Evolutionary conservation across 2,888 invertebrate genomes (phyloP), one percentile per base, ranked within the genome.

Genomic region (Nasonia oneida): DNA sequence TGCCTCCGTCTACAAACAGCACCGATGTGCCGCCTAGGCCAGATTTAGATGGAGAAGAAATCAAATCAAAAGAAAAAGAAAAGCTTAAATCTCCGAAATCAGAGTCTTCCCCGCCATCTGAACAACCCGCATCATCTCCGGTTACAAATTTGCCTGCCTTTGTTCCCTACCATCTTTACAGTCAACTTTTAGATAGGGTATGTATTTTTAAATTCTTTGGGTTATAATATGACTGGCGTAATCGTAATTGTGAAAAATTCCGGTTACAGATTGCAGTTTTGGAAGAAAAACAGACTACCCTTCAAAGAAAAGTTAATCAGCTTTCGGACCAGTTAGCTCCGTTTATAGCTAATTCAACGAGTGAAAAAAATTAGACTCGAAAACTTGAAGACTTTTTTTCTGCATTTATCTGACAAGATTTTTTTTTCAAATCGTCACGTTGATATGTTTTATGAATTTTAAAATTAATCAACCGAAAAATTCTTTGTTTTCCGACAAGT

Each of bases 151-250:
- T 90, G 79, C 90, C 92, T 76, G 91, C 91, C 85, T 93, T 90
- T 86, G 93, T 93, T 86, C 92, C 93, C 71, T 93, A 93, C 89
- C 90, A 91, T 81, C 89, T 93, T 83, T 93, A 92, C 88, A 92
- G 89, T 89, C 92, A 93, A 88, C 89, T 93, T 73, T 87, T 93
- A 85, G 91, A 93, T 86, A 92, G 92, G 91, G 93, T 93, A 88
- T 81, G 74, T 61, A 29, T 67, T 23, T 64, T 29, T 12, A 29
- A 4, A 29, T 33, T 23, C n/a, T 10, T 33, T 14, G 12, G 14
- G 10, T 29, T 64, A 3, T 29, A 29, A 29, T 37, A 29, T 37
- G 37, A 37, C 37, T 37, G 37, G 4, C 4, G 3, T 37, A 23
- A 15, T 78, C 29, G n/a, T 83, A 14, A 2, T 57, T 78, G 87